These are phyloP conservation scores for Microplitis deprimator DNA, from an alignment of 2,888 invertebrate genomes.

Conservation along the genomic window DNA sequence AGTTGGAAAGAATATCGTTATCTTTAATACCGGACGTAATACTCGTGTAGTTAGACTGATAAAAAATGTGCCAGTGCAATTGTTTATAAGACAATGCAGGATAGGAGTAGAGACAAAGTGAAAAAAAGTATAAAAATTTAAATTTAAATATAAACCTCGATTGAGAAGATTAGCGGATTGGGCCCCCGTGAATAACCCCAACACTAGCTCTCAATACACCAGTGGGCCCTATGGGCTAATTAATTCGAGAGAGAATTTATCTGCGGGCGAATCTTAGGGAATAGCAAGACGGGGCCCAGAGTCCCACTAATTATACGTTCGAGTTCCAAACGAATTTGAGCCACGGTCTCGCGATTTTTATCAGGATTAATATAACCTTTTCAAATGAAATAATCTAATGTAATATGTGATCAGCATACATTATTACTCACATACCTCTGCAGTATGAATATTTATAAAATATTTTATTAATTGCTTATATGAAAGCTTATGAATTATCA, in stretches of 20 bases:
- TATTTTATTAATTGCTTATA: conserved; percentile 9
- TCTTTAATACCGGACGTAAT: background rate
- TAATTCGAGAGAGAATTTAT: conserved; percentile 42
- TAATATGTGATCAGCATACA: conserved; percentile 6
- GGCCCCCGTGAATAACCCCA: conserved; percentile 12
- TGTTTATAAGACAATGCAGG: background rate
- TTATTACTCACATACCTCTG: background rate
- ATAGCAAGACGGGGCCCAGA: conserved; percentile 38
- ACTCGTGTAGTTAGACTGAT: background rate
- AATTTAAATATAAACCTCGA: conserved; percentile 20
- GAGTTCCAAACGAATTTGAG: conserved; percentile 40
- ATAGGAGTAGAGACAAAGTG: background rate
- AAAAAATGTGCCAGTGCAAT: background rate
- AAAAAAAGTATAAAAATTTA: background rate
- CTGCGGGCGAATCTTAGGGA: conserved; percentile 37
- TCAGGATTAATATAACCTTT: conserved; percentile 5
- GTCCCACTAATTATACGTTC: conserved; percentile 46
- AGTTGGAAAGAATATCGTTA: background rate
- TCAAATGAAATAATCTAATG: conserved; percentile 20
- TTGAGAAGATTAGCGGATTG: conserved; percentile 32
- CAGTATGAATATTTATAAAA: background rate
- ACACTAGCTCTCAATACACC: background rate
- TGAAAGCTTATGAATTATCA: conserved; percentile 9
- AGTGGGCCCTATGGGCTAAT: conserved; percentile 40
- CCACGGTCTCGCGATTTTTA: conserved; percentile 27